These are phyloP conservation scores for Crematogaster levior DNA, from an alignment of 2,888 invertebrate species.

Conservation along the genomic window DNA sequence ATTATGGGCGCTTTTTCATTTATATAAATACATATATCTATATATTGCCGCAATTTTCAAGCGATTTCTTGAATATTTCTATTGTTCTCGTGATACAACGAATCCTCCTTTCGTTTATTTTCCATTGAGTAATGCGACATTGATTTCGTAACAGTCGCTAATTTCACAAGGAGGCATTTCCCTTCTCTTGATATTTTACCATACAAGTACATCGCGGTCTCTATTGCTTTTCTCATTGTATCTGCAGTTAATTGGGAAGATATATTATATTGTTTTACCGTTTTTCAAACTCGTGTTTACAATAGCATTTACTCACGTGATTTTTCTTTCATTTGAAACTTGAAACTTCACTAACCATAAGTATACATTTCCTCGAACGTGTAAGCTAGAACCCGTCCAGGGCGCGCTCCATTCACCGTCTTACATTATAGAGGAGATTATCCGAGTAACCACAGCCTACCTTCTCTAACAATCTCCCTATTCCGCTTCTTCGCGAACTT, in stretches of 20 bases:
- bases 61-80: background rate
- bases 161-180: background rate
- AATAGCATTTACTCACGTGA: background rate
- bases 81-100: background rate
- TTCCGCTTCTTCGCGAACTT: conserved; percentile 80
- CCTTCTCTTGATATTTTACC: background rate
- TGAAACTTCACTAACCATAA: conserved; percentile 35
- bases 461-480: conserved; percentile 75
- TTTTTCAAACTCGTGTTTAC: background rate
- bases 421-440: conserved; percentile 80
- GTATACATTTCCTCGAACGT: conserved; percentile 48
- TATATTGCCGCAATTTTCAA: background rate
- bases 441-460: conserved; percentile 78
- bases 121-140: background rate
- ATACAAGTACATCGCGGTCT: background rate
- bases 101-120: background rate
- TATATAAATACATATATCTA: background rate
- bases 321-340: conserved; percentile 29
- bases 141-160: background rate
- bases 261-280: background rate
- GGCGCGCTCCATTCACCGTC: conserved; percentile 69
- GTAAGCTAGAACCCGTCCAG: conserved; percentile 47
- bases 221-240: background rate
- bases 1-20: conserved; percentile 28
- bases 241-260: conserved; percentile 1